Base-by-base conservation (phyloP, 2,797 vertebrate genomes). In the Melopsittacus undulatus region DNA sequence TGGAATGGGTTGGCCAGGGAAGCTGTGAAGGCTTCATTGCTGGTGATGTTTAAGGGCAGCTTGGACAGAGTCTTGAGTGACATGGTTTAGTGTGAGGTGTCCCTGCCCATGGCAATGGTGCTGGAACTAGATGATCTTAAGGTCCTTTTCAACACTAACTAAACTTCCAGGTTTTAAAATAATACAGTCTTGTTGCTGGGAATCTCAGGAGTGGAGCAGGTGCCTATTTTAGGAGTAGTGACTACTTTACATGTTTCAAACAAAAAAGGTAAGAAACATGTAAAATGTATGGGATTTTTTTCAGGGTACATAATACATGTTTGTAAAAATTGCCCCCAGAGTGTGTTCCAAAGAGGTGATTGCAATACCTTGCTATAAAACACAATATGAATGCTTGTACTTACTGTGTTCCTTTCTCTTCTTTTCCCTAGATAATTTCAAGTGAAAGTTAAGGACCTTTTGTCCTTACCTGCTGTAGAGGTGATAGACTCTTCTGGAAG, bases 381-480 rank as follows among this genome's bases (percentile, higher is more conserved):
- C 10, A n/a, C 23, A 40, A 5, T 45, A 19, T 12, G 11, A 38
- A 45, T 52, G 24, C 54, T 77, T 76, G 17, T 20, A 83, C 61
- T 95, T 79, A 94, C 23, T 52, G 7, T 81, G 24, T 72, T 83
- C 23, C 49, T 77, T 91, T 84, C 48, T 24, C 8, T 92, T 95
- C 66, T 89, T 90, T 18, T 45, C 36, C 22, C 27, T 86, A 97
- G 97, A 70, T 95, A 95, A 78, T 57, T 92, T 46, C 54, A 74
- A 83, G 68, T 87, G 78, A 91, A 96, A 67, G 68, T 83, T 95
- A 78, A 96, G 95, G 95, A 95, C 93, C 68, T 81, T 90, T 91
- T 92, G 82, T 96, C 91, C 85, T 91, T 89, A 56, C 54, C 69
- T 91, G 87, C 85, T 36, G 8, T 82, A 97, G 80, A 96, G 23